phyloP scores from a whole-genome alignment of 2,888 invertebrate genomes.

The Cactoblastis cactorum region DNA sequence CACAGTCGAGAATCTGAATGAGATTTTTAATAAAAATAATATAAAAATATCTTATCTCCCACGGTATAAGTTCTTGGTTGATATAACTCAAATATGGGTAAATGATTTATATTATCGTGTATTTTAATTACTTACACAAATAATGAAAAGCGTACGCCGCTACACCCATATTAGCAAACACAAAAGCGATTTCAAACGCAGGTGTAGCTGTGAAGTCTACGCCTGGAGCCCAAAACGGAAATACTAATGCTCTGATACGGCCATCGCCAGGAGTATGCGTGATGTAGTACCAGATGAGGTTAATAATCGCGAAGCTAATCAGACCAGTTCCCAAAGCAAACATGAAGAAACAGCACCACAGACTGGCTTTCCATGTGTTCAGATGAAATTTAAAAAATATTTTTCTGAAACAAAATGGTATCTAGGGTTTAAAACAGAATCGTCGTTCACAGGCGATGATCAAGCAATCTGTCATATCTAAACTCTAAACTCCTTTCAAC shows the following conservation, averaged over 20 bases:
- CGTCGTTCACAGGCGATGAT: no score
- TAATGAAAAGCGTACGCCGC: constrained; percentile 36
- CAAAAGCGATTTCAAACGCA: constrained; percentile 42
- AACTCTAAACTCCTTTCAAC: no score
- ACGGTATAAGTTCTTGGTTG: no score
- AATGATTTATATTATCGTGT: no score
- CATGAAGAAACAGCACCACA: constrained; percentile 31
- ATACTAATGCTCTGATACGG: constrained; percentile 38
- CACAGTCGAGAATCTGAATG: no score
- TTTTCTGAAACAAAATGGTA: constrained; percentile 33
- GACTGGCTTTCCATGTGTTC: constrained; percentile 42
- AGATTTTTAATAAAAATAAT: no score
- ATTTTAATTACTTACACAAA: constrained; percentile 40
- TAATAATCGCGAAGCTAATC: constrained; percentile 24
- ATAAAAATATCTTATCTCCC: no score
- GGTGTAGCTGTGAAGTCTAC: constrained; percentile 42
- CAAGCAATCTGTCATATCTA: no score
- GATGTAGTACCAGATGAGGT: constrained; percentile 31
- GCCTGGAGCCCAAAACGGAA: constrained; percentile 45
- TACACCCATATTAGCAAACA: constrained; percentile 32
- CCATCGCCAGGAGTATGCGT: constrained; percentile 30
- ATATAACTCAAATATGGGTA: not conserved
- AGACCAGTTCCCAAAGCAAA: constrained; percentile 26
- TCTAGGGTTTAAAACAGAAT: no score
- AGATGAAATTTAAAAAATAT: constrained; percentile 45